A percentile compares a stretch with the other conserved stretches of the same genome.
Evolutionary conservation across 1,140 invertebrate genomes (phyloP).

Genomic region (Telenomus remus): DNA sequence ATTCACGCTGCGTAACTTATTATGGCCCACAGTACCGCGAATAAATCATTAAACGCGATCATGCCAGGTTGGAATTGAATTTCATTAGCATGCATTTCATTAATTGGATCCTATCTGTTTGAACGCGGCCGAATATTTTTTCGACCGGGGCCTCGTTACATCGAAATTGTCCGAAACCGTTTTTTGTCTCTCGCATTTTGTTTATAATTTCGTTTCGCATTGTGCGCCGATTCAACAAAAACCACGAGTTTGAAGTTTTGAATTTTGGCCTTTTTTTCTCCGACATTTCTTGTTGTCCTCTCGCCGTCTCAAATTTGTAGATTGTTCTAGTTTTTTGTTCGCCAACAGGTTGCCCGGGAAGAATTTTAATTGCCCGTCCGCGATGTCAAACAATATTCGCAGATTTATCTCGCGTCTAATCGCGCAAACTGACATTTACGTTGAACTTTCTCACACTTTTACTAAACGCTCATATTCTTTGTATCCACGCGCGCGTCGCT

Average conservation of each 20-base stretch:
- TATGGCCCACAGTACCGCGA: conserved; percentile 41
- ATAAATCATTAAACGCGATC: conserved; percentile 60
- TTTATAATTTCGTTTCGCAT: no score
- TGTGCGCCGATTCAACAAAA: no score
- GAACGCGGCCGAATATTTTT: conserved; percentile 35
- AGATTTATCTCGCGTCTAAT: conserved; percentile 40
- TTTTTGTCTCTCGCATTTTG: conserved; percentile 3
- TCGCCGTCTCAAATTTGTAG: no score
- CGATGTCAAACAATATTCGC: conserved; percentile 40
- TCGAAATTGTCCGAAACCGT: conserved; percentile 27
- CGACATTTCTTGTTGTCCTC: no score
- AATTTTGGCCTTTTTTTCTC: no score
- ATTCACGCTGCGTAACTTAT: conserved; percentile 58
- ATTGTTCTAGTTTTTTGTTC: not conserved
- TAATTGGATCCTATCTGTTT: conserved; percentile 49
- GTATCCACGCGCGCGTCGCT: not conserved
- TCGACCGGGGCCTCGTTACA: conserved; percentile 28
- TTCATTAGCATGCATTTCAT: conserved; percentile 59
- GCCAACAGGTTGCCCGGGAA: not conserved
- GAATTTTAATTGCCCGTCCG: conserved; percentile 26
- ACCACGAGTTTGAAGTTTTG: no score
- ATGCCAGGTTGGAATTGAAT: conserved; percentile 52
- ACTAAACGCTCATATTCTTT: conserved; percentile 13
- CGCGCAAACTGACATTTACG: conserved; percentile 45
- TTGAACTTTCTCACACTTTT: conserved; percentile 54